Evolutionary conservation across 2,888 invertebrate genomes (phyloP).

Genomic region (Troides oblongomaculatus): DNA sequence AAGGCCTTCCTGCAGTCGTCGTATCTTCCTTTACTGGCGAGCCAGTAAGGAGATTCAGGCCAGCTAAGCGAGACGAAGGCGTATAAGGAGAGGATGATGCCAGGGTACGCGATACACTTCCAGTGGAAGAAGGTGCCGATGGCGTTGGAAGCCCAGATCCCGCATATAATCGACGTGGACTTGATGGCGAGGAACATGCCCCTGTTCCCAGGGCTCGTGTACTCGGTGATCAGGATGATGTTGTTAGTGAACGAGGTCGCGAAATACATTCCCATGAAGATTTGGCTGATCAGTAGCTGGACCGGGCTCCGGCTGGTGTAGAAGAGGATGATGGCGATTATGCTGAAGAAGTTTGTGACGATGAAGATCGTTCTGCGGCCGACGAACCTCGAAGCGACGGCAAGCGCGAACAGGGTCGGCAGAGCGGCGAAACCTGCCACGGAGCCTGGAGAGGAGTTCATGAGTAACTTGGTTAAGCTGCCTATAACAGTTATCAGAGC

Average conservation of each 20-base stretch:
- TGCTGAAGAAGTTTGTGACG: constrained; percentile 31
- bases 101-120: constrained; percentile 47
- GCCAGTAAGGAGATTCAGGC: constrained; percentile 55
- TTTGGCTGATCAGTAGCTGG: constrained; percentile 47
- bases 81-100: constrained; percentile 38
- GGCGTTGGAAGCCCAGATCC: constrained; percentile 53
- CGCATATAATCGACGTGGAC: constrained; percentile 52
- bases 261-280: constrained; percentile 44
- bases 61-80: constrained; percentile 38
- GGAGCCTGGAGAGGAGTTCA: constrained; percentile 35
- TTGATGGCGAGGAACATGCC: constrained; percentile 53
- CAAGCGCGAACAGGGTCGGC: constrained; percentile 39
- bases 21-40: constrained; percentile 50
- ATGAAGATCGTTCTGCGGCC: constrained; percentile 40
- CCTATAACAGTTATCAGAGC: no score
- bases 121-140: constrained; percentile 52
- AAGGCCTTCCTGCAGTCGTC: constrained; percentile 43
- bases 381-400: constrained; percentile 36
- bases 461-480: no score
- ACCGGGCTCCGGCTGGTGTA: constrained; percentile 45
- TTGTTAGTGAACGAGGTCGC: constrained; percentile 10
- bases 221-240: constrained; percentile 47
- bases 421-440: constrained; percentile 34
- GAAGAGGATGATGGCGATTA: constrained; percentile 45
- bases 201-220: constrained; percentile 49